Base-by-base conservation (phyloP, 2,797 vertebrate species). In the Pteropus rufus region DNA sequence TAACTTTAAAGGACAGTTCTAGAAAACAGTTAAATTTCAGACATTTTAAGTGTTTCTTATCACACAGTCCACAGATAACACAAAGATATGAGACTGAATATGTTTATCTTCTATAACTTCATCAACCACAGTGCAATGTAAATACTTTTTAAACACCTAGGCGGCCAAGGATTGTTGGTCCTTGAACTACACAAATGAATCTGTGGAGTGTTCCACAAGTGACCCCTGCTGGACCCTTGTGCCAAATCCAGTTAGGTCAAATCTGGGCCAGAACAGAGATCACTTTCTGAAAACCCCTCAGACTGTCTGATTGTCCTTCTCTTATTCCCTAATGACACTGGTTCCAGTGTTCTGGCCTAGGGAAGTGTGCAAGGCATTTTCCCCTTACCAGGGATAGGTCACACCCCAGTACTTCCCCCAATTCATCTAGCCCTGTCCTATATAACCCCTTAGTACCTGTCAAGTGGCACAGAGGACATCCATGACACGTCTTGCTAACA, bases 1-100 rank as follows among this genome's bases (percentile, higher is more conserved):
- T 75, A 49, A 39, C 5, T 44, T 60, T 56, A 56, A 76, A 54
- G 39, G 16, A 72, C 2, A 79, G 5, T 69, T 93, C 18, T 8
- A 49, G 15, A 26, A 95, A 94, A 75, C 41, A 76, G 69, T 21
- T 39, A 46, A 23, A 67, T 36, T 65, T 82, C 49, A 84, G 69
- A 79, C 5, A 87, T 41, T 91, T 76, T 83, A 64, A 97, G 36
- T 79, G 9, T 62, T 84, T 95, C 19, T 70, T 69, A 83, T 56
- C n/a, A 72, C 18, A 89, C 1, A 75, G 54, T 72, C 24, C 41
- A 81, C 5, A 23, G 36, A 23, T 58, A 85, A 95, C 11, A 67
- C 31, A 93, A 72, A 9, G 0, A 39, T 44, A 10, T 41, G 24
- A 73, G 18, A 70, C 3, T 70, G 7, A 72, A 46, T 75, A 34